Evolutionary conservation across 2,888 invertebrate species (phyloP).

Genomic region (Lycia hirtaria): DNA sequence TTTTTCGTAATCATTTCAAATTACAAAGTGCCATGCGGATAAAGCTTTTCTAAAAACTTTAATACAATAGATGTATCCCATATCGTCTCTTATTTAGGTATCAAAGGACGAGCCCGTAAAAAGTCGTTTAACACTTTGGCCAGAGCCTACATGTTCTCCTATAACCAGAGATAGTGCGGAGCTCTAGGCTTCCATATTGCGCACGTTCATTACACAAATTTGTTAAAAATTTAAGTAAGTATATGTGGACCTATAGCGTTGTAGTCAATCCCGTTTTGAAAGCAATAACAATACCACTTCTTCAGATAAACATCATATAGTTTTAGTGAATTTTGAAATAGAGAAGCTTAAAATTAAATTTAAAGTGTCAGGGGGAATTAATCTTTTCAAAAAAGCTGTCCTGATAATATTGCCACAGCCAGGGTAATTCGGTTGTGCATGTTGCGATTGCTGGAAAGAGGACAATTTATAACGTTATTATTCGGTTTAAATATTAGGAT

Average conservation of each 20-base stretch:
- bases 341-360: constrained; percentile 13
- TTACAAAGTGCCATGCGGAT: not conserved
- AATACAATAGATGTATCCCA: not conserved
- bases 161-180: not conserved
- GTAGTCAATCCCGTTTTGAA: not conserved
- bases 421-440: not conserved
- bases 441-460: not conserved
- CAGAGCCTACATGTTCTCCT: not conserved
- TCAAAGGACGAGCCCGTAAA: constrained; percentile 10
- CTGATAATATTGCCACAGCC: not conserved
- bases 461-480: not conserved
- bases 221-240: not conserved
- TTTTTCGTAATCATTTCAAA: constrained; percentile 13
- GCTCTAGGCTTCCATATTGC: not conserved
- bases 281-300: constrained; percentile 4
- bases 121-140: constrained; percentile 5
- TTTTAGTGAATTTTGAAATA: constrained; percentile 4
- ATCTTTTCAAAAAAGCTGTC: not conserved
- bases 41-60: not conserved
- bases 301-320: constrained; percentile 12
- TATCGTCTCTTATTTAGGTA: not conserved
- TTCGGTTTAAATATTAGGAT: not conserved
- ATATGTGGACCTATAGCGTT: not conserved
- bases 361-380: not conserved
- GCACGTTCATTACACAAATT: not conserved